Conservation (phyloP, 2,888 invertebrate species). For the Ennomos quercinarius region DNA sequence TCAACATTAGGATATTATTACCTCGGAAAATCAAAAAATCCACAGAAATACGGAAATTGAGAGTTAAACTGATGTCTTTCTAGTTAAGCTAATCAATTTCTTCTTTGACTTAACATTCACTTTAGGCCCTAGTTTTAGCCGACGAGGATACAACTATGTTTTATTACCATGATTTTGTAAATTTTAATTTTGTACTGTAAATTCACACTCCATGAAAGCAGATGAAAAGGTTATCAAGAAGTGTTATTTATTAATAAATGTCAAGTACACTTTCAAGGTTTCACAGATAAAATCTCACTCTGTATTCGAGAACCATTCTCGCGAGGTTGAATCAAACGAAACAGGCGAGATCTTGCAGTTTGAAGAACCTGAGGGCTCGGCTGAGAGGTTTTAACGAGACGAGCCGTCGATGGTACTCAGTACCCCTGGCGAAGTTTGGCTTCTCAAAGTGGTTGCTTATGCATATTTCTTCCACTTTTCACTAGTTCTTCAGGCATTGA, state of each 20-base stretch:
- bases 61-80: too few species aligned
- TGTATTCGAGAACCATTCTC: constrained; percentile 12
- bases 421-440: constrained; percentile 18
- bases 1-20: too few species aligned
- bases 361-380: constrained; percentile 10
- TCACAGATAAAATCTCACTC: constrained; percentile 10
- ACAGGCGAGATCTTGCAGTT: constrained; percentile 22
- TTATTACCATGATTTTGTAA: too few species aligned
- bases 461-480: neutral
- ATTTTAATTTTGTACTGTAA: too few species aligned
- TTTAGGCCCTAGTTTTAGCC: too few species aligned
- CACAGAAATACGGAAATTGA: too few species aligned
- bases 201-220: too few species aligned
- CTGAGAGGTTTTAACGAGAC: constrained; percentile 13
- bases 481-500: constrained; percentile 8
- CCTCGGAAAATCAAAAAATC: too few species aligned
- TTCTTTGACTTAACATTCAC: too few species aligned
- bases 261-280: constrained; percentile 4
- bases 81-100: too few species aligned
- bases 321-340: constrained; percentile 22
- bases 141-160: too few species aligned
- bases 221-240: too few species aligned
- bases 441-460: constrained; percentile 2
- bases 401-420: constrained; percentile 22
- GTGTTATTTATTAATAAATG: neutral